Conservation (phyloP, 2,797 vertebrate species). For the Balearica regulorum region DNA sequence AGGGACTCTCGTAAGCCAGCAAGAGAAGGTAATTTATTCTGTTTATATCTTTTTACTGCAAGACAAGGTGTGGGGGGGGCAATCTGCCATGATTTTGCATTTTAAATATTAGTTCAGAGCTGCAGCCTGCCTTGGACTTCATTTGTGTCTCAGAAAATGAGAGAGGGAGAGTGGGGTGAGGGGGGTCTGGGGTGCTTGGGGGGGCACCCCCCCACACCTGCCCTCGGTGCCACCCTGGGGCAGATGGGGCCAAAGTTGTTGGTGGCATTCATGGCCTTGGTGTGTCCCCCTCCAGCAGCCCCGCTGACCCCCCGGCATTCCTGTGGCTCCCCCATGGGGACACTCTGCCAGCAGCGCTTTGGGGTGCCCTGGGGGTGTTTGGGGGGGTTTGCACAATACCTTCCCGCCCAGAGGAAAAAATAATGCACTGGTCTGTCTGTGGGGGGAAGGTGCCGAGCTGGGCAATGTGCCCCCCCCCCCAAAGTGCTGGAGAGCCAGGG, state of each 20-base stretch:
- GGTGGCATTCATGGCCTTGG: neutral
- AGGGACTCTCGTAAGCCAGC: slow-evolving; percentile 64
- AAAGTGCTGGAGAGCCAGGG: no score
- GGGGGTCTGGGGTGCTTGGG: neutral
- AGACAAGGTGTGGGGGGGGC: neutral
- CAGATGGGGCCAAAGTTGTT: neutral
- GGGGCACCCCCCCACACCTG: neutral
- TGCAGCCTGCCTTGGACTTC: neutral
- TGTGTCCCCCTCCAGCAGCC: neutral
- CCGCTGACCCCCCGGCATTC: neutral
- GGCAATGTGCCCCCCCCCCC: neutral
- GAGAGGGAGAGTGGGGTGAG: neutral
- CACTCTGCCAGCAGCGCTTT: neutral
- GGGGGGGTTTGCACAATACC: no score
- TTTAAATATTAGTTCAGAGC: slow-evolving; percentile 72
- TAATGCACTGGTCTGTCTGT: rapidly evolving
- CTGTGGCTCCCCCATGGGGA: no score
- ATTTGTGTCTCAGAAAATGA: neutral
- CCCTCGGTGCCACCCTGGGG: rapidly evolving
- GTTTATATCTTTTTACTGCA: slow-evolving; percentile 77
- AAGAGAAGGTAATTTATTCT: slow-evolving; percentile 74
- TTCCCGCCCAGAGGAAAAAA: neutral
- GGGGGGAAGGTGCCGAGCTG: neutral
- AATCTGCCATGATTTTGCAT: slow-evolving; percentile 67
- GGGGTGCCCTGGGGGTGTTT: no score